Evolutionary conservation across 2,113 vertebrate genomes (phyloP).

Genomic region (Perccottus glenii): DNA sequence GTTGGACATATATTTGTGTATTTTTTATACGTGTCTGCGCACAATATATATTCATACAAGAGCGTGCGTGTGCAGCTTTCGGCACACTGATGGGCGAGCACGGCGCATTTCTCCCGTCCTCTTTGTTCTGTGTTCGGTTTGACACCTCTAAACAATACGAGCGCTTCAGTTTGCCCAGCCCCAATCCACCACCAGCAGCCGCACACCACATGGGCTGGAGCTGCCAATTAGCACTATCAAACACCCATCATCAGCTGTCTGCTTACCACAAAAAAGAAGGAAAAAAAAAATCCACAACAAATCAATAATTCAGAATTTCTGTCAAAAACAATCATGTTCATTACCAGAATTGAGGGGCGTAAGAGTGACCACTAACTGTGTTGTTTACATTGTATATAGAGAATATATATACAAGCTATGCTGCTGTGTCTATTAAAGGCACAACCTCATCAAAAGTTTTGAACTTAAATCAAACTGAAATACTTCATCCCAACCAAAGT

Average conservation of each 20-base stretch:
- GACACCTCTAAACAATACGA: slow-evolving; percentile 82
- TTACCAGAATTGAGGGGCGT: slow-evolving; percentile 21
- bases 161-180: slow-evolving; percentile 70
- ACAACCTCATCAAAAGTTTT: neutral
- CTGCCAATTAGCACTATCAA: slow-evolving; percentile 81
- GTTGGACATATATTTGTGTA: slow-evolving; percentile 39
- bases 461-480: neutral
- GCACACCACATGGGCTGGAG: slow-evolving; percentile 69
- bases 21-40: slow-evolving; percentile 29
- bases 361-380: slow-evolving; percentile 27
- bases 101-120: slow-evolving; percentile 73
- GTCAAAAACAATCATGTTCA: slow-evolving; percentile 50
- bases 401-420: slow-evolving; percentile 3
- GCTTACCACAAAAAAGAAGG: slow-evolving; percentile 45
- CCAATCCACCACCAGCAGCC: slow-evolving; percentile 65
- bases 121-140: slow-evolving; percentile 80
- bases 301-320: slow-evolving; percentile 65
- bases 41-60: neutral
- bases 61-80: slow-evolving; percentile 47
- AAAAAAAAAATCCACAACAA: slow-evolving; percentile 33
- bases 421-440: slow-evolving; percentile 8
- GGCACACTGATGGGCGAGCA: slow-evolving; percentile 61
- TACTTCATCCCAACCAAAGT: neutral
- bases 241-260: slow-evolving; percentile 75
- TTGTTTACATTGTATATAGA: slow-evolving; percentile 27